Percentiles rank a stretch among this genome's conserved stretches.
phyloP scores from a whole-genome alignment of 2,113 vertebrate species.

The Andinoacara biseriatus region DNA sequence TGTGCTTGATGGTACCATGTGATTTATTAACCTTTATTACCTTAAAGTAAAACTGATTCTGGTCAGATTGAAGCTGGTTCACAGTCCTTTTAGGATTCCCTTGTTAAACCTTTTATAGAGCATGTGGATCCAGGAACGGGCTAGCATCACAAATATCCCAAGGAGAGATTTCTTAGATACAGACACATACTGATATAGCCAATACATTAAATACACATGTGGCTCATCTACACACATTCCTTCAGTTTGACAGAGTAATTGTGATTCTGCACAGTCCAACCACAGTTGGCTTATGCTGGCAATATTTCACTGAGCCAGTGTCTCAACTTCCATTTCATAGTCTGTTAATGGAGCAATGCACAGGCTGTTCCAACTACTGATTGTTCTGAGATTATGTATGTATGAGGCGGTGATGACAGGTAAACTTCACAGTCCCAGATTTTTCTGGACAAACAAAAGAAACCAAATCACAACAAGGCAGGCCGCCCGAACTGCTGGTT shows the following conservation, averaged over 20 bases:
- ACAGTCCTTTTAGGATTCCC: not conserved
- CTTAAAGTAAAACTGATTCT: not conserved
- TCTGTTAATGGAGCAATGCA: constrained; percentile 33
- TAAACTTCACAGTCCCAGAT: constrained; percentile 34
- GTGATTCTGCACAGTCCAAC: not conserved
- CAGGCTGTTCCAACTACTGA: constrained; percentile 23
- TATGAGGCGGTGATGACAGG: constrained; percentile 19
- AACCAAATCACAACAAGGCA: constrained; percentile 16
- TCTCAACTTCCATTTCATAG: constrained; percentile 36
- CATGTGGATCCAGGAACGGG: not conserved
- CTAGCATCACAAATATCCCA: no score
- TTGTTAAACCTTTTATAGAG: not conserved
- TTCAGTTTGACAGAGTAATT: not conserved
- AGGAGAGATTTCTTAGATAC: no score
- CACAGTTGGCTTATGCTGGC: not conserved
- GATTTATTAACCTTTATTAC: not conserved
- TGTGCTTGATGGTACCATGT: not conserved
- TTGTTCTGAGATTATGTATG: constrained; percentile 21
- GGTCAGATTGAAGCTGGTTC: not conserved
- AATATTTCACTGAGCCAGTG: not conserved
- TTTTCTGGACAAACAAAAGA: constrained; percentile 41
- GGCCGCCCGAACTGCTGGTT: not conserved
- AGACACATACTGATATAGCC: no score
- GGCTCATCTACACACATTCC: not conserved
- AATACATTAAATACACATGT: not conserved